Base-by-base conservation (phyloP, 2,113 vertebrate species). In the Coreoperca whiteheadi region DNA sequence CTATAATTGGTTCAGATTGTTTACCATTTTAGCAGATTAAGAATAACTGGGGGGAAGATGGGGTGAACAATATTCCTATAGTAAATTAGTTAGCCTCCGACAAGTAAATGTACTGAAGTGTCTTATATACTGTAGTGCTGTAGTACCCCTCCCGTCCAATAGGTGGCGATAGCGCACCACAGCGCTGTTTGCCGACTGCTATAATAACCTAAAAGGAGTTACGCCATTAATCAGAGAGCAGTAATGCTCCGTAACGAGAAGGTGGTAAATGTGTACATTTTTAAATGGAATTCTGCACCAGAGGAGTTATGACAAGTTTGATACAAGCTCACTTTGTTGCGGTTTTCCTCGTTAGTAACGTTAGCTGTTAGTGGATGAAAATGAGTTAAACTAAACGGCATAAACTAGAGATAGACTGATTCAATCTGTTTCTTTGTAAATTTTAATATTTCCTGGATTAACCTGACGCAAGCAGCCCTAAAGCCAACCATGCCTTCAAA, bases 241-340 rank as follows among this genome's bases (percentile, higher is more conserved):
- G 32, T 0, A 11, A 46, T 20, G 77, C 57, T 16, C 53, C 1
- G 11, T 1, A 1, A 60, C 0, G 46, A 16, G 14, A 34, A 7
- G 15, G 1, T 3, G 15, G 23, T 0, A 28, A 8, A 41, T 28
- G 18, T 53, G 4, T 32, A 2, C 4, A 2, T 63, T 57, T 85
- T 20, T 32, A 15, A 1, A 1, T 21, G 2, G 14, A 23, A 0
- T 39, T 3, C 18, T 21, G 37, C 14, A 8, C 4, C 46, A n/a
- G 32, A 37, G 7, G 37, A 65, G 72, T 14, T 21, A 0, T 20
- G 23, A 63, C 28, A 77, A 51, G 25, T 69, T 76, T 39, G 5
- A 4, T 8, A 1, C 3, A 0, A 2, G 0, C 1, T 4, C 4
- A 23, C 0, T 8, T n/a, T 54, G 8, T 59, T 20, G 0, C 11